Evolutionary conservation across 2,797 vertebrate species (phyloP).

Genomic region (Chloroceryle amazona): DNA sequence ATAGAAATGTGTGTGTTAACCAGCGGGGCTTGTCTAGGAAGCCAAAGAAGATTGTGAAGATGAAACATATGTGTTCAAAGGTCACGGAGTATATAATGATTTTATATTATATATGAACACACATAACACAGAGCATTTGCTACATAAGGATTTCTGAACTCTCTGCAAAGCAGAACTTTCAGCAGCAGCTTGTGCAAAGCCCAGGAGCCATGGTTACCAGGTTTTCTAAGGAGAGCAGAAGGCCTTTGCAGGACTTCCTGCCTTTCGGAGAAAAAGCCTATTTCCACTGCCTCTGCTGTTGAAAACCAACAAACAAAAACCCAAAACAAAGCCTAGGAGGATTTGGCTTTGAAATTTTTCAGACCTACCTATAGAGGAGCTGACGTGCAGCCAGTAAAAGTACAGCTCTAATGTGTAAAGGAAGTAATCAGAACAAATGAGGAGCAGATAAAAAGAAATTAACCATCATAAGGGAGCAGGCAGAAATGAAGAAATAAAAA

Average conservation of each 20-base stretch:
- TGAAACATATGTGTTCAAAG: background rate
- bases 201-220: background rate
- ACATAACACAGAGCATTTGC: background rate
- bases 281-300: background rate
- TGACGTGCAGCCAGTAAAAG: background rate
- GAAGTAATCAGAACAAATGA: constrained; percentile 49
- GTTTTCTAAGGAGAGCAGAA: background rate
- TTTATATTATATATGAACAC: background rate
- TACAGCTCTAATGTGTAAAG: constrained; percentile 13
- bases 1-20: background rate
- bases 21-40: background rate
- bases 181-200: background rate
- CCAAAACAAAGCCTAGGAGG: background rate
- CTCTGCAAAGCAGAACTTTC: background rate
- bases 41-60: background rate
- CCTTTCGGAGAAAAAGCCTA: fast-evolving
- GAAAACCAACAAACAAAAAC: background rate
- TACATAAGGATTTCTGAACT: background rate
- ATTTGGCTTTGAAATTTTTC: background rate
- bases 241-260: background rate
- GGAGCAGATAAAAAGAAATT: constrained; percentile 57
- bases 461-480: background rate
- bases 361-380: background rate
- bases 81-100: background rate
- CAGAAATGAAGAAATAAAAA: constrained; percentile 37